phyloP scores from a whole-genome alignment of 2,797 vertebrate genomes.

The Parotocinclus haroldoi region DNA sequence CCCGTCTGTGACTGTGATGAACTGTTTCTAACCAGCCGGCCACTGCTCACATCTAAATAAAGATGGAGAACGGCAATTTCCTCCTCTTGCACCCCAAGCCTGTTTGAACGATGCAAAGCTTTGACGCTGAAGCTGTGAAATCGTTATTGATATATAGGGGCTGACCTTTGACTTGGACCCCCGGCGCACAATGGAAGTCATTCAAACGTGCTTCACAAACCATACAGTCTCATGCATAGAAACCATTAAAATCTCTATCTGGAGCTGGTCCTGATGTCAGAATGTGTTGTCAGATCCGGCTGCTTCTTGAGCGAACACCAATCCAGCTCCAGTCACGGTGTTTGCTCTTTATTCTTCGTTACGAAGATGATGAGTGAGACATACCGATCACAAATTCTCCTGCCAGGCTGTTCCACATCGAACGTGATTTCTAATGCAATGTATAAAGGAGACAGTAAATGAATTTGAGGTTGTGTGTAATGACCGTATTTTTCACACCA shows the following conservation, averaged over 20 bases:
- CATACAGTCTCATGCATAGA: constrained; percentile 2
- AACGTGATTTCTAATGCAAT: no score
- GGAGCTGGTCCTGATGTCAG: no score
- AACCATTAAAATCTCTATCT: neutral
- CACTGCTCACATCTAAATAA: constrained; percentile 34
- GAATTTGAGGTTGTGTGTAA: no score
- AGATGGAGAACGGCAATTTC: constrained; percentile 23
- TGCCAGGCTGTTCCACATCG: no score
- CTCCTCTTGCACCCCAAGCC: neutral
- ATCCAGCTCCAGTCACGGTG: no score
- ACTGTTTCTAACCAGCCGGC: constrained; percentile 25
- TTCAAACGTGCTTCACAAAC: neutral
- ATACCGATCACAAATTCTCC: no score
- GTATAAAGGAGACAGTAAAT: no score
- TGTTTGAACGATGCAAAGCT: constrained; percentile 2
- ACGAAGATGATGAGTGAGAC: no score
- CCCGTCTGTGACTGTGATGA: constrained; percentile 8
- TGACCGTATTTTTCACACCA: no score
- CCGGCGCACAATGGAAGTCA: constrained; percentile 1
- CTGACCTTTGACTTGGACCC: constrained; percentile 28
- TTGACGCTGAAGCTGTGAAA: constrained; percentile 7
- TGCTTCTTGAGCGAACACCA: no score
- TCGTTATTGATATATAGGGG: constrained; percentile 21
- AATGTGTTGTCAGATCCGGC: no score
- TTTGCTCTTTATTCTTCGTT: no score